Conservation (phyloP, 2,888 invertebrate genomes). For the Drosophila multiciliata region DNA sequence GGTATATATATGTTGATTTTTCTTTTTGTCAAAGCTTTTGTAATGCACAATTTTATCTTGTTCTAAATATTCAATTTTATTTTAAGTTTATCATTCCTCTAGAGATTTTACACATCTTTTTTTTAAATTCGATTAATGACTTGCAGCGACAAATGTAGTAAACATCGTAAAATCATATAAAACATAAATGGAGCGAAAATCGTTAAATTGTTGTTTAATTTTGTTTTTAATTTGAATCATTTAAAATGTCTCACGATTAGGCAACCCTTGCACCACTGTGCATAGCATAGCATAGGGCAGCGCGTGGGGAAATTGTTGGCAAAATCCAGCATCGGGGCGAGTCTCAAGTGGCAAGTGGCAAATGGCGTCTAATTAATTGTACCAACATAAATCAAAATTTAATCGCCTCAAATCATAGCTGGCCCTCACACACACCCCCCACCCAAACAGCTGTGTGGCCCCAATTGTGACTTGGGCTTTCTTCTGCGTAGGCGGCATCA, state of each 20-base stretch:
- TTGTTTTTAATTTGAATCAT: neutral
- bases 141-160: neutral
- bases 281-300: neutral
- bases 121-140: neutral
- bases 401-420: constrained; percentile 64
- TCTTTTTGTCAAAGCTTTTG: neutral
- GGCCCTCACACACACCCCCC: no score
- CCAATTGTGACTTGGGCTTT: constrained; percentile 32
- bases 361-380: constrained; percentile 67
- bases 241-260: neutral
- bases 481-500: constrained; percentile 63
- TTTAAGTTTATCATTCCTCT: neutral
- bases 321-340: constrained; percentile 34
- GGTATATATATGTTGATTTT: rapidly evolving
- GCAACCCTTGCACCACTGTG: constrained; percentile 28
- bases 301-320: constrained; percentile 35
- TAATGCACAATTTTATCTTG: rapidly evolving
- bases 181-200: neutral
- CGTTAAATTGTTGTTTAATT: neutral
- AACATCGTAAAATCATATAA: neutral
- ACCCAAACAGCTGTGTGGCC: constrained; percentile 42
- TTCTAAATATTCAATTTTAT: neutral
- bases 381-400: constrained; percentile 75
- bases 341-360: constrained; percentile 13
- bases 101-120: no score